phyloP scores from a whole-genome alignment of 2,797 vertebrate species.

The Scolopax rusticola region DNA sequence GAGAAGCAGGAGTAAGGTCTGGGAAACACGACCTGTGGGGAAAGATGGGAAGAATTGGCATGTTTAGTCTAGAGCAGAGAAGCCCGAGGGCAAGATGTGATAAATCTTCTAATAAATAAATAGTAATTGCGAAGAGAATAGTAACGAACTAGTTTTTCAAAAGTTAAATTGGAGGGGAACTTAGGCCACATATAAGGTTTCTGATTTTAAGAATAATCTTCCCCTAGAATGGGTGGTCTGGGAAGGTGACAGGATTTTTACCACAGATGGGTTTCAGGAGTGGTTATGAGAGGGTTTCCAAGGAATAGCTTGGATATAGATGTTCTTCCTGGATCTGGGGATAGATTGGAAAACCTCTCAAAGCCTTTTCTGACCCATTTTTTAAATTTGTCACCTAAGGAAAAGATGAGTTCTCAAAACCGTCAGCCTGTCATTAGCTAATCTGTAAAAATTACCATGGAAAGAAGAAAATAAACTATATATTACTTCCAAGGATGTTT shows the following conservation, averaged over 20 bases:
- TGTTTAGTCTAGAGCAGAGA: not conserved
- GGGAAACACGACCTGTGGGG: not conserved
- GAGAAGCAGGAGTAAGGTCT: not conserved
- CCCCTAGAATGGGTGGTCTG: not conserved
- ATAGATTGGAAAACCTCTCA: not conserved
- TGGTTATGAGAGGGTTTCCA: not conserved
- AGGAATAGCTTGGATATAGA: not conserved
- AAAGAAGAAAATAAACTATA: not conserved
- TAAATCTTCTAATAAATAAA: not conserved
- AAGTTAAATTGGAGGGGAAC: not conserved
- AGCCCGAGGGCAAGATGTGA: not conserved
- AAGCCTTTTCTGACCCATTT: not conserved
- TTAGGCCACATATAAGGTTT: not conserved
- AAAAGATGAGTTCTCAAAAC: not conserved
- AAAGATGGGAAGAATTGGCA: not conserved
- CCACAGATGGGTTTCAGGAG: not conserved
- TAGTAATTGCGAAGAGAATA: not conserved
- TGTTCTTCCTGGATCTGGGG: not conserved
- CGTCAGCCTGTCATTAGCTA: not conserved
- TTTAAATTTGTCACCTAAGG: not conserved
- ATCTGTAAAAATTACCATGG: not conserved
- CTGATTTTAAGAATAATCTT: not conserved
- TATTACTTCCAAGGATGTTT: not conserved
- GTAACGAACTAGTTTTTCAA: not conserved
- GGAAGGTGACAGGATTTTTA: not conserved